Evolutionary conservation across 1,140 invertebrate genomes (phyloP), one percentile per base, ranked within the genome.

Genomic region (Trigoniulus corallinus): DNA sequence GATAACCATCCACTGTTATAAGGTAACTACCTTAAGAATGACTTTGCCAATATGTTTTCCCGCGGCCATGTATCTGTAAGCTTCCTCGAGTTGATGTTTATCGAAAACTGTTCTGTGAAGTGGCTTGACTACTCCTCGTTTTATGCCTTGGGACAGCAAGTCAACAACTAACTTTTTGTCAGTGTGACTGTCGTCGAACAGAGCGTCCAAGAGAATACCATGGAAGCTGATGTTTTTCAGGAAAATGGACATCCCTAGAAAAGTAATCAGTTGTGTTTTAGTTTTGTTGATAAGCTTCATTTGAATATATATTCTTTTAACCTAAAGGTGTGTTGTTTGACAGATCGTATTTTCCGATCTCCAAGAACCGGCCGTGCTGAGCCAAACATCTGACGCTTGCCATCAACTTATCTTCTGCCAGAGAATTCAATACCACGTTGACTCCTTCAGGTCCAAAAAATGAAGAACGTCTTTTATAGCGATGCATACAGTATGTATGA

Each of bases 281-380:
- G 29, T 15, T 7, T 7, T 7, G 15, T 15, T 7, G 15, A 7
- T 34, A 44, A 50, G 47, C 1, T 27, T 45, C 23, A 15, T 10
- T 24, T 29, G 47, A 45, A 40, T 15, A 24, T 12, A 53, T 24
- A 4, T 39, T 22, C 23, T 37, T 7, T 43, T 60, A 58, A 72
- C 70, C 72, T 48, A 96, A 64, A 3, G 78, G 67, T 12, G 75
- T 80, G 64, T 97, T 88, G 59, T 93, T 93, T 3, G 87, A 88
- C 24, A 98, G 67, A 71, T 98, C 93, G 55, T 84, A 88, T 68
- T 98, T 98, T 54, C 93, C 94, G 59, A 98, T 97, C 72, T 98
- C 93, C 25, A 96, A 71, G 72, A 97, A 97, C 29, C 89, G 76
- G 29, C 91, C 93, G 61, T 91, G 84, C 42, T 79, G 70, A 1